Evolutionary conservation across 2,797 vertebrate species (phyloP).

Genomic region (Crenuchus spilurus): DNA sequence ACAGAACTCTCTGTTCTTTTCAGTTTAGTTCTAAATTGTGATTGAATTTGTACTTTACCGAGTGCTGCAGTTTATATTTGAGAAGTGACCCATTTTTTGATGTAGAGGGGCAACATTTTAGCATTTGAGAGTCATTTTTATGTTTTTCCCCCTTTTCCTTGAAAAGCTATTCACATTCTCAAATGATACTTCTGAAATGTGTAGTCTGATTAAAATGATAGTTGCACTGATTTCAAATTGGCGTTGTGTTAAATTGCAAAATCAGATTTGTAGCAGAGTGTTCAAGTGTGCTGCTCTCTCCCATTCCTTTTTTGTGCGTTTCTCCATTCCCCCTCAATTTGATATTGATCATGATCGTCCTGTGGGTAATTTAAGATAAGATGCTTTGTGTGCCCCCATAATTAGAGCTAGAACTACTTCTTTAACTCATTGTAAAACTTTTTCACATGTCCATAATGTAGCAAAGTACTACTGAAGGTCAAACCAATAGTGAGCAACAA

Average conservation of each 20-base stretch:
- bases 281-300: background rate
- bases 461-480: background rate
- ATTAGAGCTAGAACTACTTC: too few relatives aligned
- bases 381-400: slow-evolving; percentile 1
- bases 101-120: background rate
- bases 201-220: slow-evolving; percentile 3
- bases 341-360: background rate
- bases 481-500: background rate
- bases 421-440: background rate
- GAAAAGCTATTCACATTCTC: background rate
- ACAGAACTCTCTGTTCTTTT: background rate
- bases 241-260: slow-evolving; percentile 1
- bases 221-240: slow-evolving; percentile 15
- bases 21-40: background rate
- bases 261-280: background rate
- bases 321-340: background rate
- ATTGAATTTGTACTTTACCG: background rate
- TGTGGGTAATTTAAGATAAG: slow-evolving; percentile 18
- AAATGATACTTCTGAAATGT: background rate
- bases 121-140: background rate
- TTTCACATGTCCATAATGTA: background rate
- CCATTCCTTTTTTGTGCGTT: background rate
- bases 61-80: background rate
- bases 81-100: background rate
- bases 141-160: background rate